Evolutionary conservation across 2,113 vertebrate species (phyloP), one percentile per base, ranked within the genome.

Genomic region (Coracopsis vasa): DNA sequence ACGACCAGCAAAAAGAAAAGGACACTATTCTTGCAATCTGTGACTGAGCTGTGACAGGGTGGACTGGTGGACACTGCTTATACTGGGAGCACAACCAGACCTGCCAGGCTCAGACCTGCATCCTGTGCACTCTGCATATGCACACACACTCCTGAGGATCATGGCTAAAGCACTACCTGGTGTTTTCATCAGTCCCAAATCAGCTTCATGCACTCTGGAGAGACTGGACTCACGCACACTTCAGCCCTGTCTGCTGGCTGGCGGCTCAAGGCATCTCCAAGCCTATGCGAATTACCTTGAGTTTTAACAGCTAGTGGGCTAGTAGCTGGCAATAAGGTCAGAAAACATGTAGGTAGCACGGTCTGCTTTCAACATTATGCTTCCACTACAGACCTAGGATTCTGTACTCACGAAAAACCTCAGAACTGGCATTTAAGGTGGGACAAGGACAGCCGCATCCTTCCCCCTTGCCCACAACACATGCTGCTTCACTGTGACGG

Each of bases 121-220:
- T 21, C 4, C 1, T 0, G 19, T 5, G 17, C 17, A 4, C 44
- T 29, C 50, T 18, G 17, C 28, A 13, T 21, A 51, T 0, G 3
- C 20, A 79, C 6, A 5, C 2, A 11, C 18, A 7, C 28, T 50
- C 50, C 21, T 33, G 19, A 65, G 27, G 61, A 79, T 25, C 67
- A 37, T 0, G 0, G 37, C 50, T 70, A 29, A 74, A 86, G 39
- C 61, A 73, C 66, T 17, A 16, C 27, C 44, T 39, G 28, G 31
- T 20, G 24, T 60, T 60, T 58, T 44, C 33, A 12, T 19, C 24
- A 53, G 48, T n/a, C 28, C 11, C 61, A 54, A 35, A 35, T 54
- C 6, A 1, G 54, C n/a, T 60, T 37, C 39, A 27, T 2, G 23
- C 31, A 10, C 48, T 58, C 25, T 0, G 3, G 35, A 65, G 58